Conservation (phyloP, 2,113 vertebrate species). For the Ptilorrhoa leucosticta region DNA sequence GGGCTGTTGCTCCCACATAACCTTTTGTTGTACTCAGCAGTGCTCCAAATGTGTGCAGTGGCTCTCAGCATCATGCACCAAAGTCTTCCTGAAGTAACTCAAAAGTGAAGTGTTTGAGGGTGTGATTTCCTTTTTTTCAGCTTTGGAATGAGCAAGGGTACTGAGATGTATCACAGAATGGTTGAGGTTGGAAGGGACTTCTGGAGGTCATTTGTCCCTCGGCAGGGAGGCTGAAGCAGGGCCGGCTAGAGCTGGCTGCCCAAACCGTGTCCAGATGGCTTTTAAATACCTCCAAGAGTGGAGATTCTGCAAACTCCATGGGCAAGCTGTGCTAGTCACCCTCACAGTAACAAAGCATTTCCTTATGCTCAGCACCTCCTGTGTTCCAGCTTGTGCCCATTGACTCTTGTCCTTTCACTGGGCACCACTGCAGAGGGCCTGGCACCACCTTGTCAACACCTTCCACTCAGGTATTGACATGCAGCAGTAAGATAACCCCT, state of each 20-base stretch:
- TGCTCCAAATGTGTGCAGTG: accelerated
- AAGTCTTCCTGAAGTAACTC: background rate
- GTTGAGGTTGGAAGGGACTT: background rate
- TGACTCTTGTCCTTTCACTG: background rate
- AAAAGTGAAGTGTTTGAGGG: background rate
- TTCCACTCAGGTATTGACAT: background rate
- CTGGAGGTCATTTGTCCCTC: background rate
- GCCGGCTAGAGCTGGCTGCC: background rate
- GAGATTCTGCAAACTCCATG: accelerated
- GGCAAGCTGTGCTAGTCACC: background rate
- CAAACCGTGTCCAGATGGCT: background rate
- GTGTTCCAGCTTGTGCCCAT: background rate
- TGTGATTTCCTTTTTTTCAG: background rate
- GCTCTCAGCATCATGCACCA: background rate
- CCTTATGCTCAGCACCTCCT: background rate
- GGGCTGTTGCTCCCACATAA: background rate
- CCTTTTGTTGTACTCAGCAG: background rate
- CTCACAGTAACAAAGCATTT: background rate
- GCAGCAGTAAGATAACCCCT: background rate
- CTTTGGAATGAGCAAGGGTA: background rate
- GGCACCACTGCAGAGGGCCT: background rate
- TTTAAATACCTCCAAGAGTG: background rate
- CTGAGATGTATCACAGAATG: background rate
- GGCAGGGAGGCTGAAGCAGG: background rate
- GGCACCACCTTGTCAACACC: background rate